Percentiles rank a stretch among this genome's conserved stretches.
phyloP scores from a whole-genome alignment of 2,113 vertebrate species.

The Gobiocypris rarus region DNA sequence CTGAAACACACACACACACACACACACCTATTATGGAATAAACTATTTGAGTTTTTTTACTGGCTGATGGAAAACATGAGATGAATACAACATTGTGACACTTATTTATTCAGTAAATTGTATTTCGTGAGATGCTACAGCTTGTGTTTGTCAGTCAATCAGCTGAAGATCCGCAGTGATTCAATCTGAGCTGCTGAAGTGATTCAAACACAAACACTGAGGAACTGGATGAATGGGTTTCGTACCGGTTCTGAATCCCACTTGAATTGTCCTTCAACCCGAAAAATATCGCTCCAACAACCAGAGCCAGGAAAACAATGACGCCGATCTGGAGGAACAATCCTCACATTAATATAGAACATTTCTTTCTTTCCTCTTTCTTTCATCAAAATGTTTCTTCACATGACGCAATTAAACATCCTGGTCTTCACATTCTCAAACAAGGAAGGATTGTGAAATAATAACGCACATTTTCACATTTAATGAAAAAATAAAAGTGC shows the following conservation, averaged over 20 bases:
- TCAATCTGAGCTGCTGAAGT: neutral
- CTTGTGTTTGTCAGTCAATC: neutral
- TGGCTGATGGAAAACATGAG: too few relatives aligned
- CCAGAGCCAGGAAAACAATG: constrained; percentile 79
- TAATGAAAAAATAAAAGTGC: neutral
- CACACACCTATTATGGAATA: too few relatives aligned
- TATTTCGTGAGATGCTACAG: neutral
- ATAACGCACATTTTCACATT: neutral
- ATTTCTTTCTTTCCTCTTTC: too few relatives aligned
- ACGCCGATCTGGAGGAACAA: constrained; percentile 75
- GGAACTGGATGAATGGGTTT: neutral
- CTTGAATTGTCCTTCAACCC: constrained; percentile 66
- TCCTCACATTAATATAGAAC: neutral
- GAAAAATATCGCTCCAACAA: constrained; percentile 88
- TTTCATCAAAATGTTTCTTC: too few relatives aligned
- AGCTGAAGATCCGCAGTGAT: neutral
- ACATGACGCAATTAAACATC: too few relatives aligned
- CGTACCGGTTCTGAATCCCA: constrained; percentile 90
- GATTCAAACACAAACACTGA: neutral
- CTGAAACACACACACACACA: constrained; percentile 66
- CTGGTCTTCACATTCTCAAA: too few relatives aligned
- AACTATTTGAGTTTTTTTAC: too few relatives aligned
- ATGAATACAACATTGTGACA: neutral
- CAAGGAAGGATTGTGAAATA: too few relatives aligned
- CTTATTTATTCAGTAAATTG: neutral